Base-by-base conservation (phyloP, 2,113 vertebrate species). In the Phylloscopus trochilus region DNA sequence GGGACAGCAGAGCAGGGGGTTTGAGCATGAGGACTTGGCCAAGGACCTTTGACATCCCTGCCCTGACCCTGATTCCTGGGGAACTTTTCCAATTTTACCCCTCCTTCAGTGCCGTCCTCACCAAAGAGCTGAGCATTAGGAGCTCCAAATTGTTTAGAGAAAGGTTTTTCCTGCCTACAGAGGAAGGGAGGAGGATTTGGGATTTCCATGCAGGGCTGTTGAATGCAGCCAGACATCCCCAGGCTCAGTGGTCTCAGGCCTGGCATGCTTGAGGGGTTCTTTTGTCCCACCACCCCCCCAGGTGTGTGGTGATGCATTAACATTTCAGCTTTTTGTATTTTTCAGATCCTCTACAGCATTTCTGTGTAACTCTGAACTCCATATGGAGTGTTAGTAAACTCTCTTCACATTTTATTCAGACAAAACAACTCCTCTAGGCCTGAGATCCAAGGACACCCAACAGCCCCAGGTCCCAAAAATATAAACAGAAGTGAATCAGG, bases 201-300 rank as follows among this genome's bases (percentile, higher is more conserved):
- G 26, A 26, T 67, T 67, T 35, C 26, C 44, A 10, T 4, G n/a
- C 60, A 30, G 83, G 52, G 3, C 51, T 75, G 23, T 11, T 56
- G 49, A 23, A 8, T 10, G n/a, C 24, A 66, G 31, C 26, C 62
- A 51, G 24, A 43, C 35, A 51, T 10, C 16, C 8, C 26, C 35
- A 43, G 43, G 30, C 52, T 66, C 72, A 21, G 70, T 7, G 35
- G 52, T 35, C 60, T 41, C 68, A 60, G n/a, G 35, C 33, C 72
- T 56, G 64, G n/a, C 41, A 37, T 0, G 0, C 17, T 1, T 49
- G 56, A 18, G 12, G 16, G n/a, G 47, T 47, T 46, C 37, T 5
- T 63, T 58, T 86, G 43, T 59, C 52, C 58, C 62, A 72, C 28
- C n/a, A 27, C 35, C 53, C 64, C 55, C 23, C 49, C 41, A 33